phyloP scores from a whole-genome alignment of 2,113 vertebrate genomes.

The Toxotes jaculatrix region DNA sequence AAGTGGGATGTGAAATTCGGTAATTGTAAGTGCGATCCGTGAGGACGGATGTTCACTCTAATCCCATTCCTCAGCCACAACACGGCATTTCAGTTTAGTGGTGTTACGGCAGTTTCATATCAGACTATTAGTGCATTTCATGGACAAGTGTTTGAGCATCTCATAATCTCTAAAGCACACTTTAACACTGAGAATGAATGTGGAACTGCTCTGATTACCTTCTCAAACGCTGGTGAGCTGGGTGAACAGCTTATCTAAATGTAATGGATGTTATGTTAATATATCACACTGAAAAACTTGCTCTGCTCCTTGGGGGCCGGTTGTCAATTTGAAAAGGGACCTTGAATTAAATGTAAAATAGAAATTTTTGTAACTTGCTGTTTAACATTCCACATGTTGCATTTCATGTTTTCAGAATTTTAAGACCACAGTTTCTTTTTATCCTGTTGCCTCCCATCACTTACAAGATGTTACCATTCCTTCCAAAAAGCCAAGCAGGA shows the following conservation, averaged over 20 bases:
- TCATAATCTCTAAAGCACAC: constrained; percentile 6
- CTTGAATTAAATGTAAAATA: constrained; percentile 4
- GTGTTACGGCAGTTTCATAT: not conserved
- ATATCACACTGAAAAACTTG: constrained; percentile 10
- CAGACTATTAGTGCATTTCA: constrained; percentile 7
- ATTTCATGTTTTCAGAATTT: constrained; percentile 7
- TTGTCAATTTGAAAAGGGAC: not conserved
- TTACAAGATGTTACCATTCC: not conserved
- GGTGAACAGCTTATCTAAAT: constrained; percentile 10
- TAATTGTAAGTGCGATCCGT: constrained; percentile 1
- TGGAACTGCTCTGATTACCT: constrained; percentile 18
- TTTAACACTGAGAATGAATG: not conserved
- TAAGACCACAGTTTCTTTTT: not conserved
- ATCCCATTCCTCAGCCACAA: not conserved
- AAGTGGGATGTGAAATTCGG: not conserved
- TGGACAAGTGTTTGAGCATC: constrained; percentile 13
- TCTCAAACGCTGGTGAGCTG: constrained; percentile 13
- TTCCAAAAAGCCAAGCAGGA: not conserved
- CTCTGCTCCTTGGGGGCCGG: not conserved
- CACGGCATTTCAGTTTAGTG: too few species aligned
- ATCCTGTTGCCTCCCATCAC: not conserved
- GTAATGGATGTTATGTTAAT: constrained; percentile 5
- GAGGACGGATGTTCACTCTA: not conserved
- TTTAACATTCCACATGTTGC: not conserved
- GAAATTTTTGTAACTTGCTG: not conserved